Evolutionary conservation across 2,888 invertebrate species (phyloP).

Genomic region (Aspidapion aeneum): DNA sequence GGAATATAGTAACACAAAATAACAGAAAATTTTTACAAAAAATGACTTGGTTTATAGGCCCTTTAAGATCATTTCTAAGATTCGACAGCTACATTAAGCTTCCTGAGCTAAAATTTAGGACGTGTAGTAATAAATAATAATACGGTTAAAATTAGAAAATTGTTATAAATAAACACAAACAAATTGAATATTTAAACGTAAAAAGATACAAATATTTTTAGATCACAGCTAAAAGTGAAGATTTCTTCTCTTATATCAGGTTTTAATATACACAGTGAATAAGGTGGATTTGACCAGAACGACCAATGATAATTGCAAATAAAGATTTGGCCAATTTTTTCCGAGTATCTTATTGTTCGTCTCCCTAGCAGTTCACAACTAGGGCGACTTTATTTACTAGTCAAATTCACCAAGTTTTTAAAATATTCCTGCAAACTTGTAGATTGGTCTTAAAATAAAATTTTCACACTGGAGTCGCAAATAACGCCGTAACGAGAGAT

Average conservation of each 20-base stretch:
- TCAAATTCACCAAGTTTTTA: slow-evolving; percentile 6
- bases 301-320: too few species aligned
- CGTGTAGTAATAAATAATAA: not conserved
- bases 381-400: too few species aligned
- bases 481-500: too few species aligned
- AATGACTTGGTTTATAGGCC: too few species aligned
- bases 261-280: slow-evolving; percentile 25
- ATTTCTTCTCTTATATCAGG: slow-evolving; percentile 41
- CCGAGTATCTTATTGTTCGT: too few species aligned
- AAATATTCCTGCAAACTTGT: slow-evolving; percentile 35
- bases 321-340: too few species aligned
- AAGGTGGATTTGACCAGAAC: slow-evolving; percentile 7
- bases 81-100: too few species aligned
- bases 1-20: too few species aligned
- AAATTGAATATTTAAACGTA: too few species aligned
- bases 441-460: slow-evolving; percentile 29
- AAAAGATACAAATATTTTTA: slow-evolving; percentile 37
- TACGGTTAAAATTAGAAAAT: not conserved
- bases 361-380: too few species aligned
- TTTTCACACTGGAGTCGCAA: slow-evolving; percentile 16
- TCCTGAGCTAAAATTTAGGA: not conserved
- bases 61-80: too few species aligned
- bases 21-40: too few species aligned
- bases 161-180: not conserved
- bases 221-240: slow-evolving; percentile 49